Evolutionary conservation across 2,113 vertebrate species (phyloP).

Genomic region (Rhabdornis inornatus): DNA sequence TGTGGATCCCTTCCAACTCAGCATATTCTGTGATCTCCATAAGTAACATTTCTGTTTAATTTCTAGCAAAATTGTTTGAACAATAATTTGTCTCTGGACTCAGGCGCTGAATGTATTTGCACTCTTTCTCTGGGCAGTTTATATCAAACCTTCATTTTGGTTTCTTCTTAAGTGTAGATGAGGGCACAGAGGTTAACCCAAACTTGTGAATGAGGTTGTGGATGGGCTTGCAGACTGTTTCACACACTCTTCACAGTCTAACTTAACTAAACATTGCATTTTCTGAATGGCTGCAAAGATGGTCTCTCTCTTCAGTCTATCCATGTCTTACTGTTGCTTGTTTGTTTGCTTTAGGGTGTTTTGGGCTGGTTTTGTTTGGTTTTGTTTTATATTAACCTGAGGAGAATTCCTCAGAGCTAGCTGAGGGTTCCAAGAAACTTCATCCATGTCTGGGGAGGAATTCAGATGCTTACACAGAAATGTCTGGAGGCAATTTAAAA

Average conservation of each 20-base stretch:
- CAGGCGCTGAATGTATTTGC: neutral
- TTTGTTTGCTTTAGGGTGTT: neutral
- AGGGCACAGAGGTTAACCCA: neutral
- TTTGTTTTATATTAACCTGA: neutral
- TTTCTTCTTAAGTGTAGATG: neutral
- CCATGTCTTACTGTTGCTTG: neutral
- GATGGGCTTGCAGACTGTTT: neutral
- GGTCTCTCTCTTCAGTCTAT: neutral
- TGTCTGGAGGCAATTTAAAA: neutral
- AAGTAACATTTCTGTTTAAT: neutral
- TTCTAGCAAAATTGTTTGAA: neutral
- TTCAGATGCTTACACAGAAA: neutral
- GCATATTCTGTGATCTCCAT: neutral
- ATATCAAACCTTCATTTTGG: neutral
- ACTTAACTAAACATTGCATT: neutral
- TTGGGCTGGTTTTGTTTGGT: neutral
- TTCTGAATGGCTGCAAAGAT: neutral
- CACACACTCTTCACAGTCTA: neutral
- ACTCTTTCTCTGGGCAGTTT: neutral
- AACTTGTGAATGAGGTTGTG: neutral
- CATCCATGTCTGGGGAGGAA: neutral
- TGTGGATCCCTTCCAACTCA: neutral
- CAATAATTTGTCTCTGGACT: neutral
- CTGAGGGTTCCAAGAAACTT: neutral
- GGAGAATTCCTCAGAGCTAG: neutral